These are phyloP conservation scores for Cataglyphis rosenhaueri DNA, from an alignment of 2,888 invertebrate genomes.

Conservation along the genomic window DNA sequence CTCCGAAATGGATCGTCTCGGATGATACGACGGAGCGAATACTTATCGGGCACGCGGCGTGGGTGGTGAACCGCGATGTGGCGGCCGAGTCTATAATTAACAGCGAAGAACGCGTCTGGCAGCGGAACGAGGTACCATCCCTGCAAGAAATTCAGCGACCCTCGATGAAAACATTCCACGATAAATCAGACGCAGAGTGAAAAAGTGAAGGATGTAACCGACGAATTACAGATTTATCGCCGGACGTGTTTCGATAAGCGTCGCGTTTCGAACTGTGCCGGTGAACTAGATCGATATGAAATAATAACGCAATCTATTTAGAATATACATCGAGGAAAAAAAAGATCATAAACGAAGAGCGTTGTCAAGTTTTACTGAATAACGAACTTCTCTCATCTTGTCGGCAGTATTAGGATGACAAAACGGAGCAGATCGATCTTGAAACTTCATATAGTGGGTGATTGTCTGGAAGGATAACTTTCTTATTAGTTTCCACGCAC, in stretches of 20 bases:
- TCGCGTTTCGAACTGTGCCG: not conserved
- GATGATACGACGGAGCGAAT: conserved; percentile 10
- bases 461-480: conserved; percentile 6
- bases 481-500: not conserved
- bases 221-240: not conserved
- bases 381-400: conserved; percentile 11
- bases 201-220: conserved; percentile 1
- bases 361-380: not conserved
- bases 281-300: not conserved
- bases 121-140: not conserved
- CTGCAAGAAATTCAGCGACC: not conserved
- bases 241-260: not conserved
- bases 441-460: not conserved
- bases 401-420: not conserved
- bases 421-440: not conserved
- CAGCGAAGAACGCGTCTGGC: conserved; percentile 44
- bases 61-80: conserved; percentile 7
- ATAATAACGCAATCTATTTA: not conserved
- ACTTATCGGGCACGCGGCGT: conserved; percentile 22
- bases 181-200: not conserved
- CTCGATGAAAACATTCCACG: not conserved
- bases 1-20: not conserved
- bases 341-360: not conserved
- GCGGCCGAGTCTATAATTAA: conserved; percentile 53
- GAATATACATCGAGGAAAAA: not conserved